Percentiles rank a stretch among this genome's conserved stretches.
These are phyloP conservation scores for Orchesella flavescens DNA, from an alignment of 2,888 invertebrate species.

Conservation along the genomic window DNA sequence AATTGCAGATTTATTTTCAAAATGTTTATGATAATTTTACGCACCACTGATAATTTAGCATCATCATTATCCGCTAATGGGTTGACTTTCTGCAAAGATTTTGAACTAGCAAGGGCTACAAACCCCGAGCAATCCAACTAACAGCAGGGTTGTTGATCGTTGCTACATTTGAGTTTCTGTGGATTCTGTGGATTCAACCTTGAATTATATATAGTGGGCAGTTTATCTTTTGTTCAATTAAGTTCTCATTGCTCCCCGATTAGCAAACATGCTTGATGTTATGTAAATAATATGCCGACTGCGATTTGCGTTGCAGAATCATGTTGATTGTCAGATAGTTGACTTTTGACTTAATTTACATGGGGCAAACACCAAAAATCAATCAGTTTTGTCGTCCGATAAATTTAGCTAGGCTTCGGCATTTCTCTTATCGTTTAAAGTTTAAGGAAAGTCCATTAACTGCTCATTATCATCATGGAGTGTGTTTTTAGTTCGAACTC, in stretches of 20 bases:
- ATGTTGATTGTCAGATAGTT: background rate
- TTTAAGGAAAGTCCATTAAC: background rate
- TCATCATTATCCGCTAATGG: constrained; percentile 13
- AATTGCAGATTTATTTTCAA: too few relatives aligned
- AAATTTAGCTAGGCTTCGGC: background rate
- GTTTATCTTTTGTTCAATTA: too few relatives aligned
- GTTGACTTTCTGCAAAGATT: background rate
- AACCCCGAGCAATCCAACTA: constrained; percentile 21
- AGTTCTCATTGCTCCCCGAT: background rate
- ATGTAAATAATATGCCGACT: background rate
- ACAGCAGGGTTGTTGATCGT: background rate
- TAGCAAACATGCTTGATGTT: background rate
- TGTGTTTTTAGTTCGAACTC: too few relatives aligned
- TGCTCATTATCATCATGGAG: too few relatives aligned
- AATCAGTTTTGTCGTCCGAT: background rate
- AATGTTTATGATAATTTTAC: too few relatives aligned
- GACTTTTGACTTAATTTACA: constrained; percentile 9
- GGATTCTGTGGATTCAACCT: too few relatives aligned
- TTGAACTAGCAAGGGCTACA: constrained; percentile 18
- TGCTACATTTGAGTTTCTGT: constrained; percentile 24
- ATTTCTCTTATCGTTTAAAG: background rate
- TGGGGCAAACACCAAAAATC: constrained; percentile 2
- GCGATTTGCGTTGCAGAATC: background rate
- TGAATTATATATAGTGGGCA: constrained; percentile 4
- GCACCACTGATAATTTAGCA: constrained; percentile 53